Evolutionary conservation across 1,140 invertebrate species (phyloP), one percentile per base, ranked within the genome.

Genomic region (Monochamus saltuarius): DNA sequence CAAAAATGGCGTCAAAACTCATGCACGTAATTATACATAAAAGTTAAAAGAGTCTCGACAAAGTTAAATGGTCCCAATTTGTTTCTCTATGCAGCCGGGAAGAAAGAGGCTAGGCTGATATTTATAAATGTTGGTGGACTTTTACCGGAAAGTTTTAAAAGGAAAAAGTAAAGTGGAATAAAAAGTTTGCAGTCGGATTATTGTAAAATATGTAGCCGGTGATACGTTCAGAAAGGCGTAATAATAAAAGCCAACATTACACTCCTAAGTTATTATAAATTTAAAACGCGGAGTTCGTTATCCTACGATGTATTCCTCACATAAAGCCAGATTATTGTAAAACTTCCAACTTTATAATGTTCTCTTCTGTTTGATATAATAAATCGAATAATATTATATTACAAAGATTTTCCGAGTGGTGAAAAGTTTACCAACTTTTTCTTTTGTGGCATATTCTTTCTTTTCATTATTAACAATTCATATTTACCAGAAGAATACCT

Each of bases 221-320:
- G 66, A 67, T 65, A 65, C 53, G 66, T 60, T 61, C 66, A 53
- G 66, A 68, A 60, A 63, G 61, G 61, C 61, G 66, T 62, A 68
- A 68, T 68, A 66, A 61, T 65, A 63, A 65, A 65, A 61, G 61
- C 53, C 47, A 40, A 56, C 59, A 60, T 66, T 62, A 62, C 53
- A 17, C 56, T 56, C 40, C 50, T 37, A 43, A 63, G 53, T 65
- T 68, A 63, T 68, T 68, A 65, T 68, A 61, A 66, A 65, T 68
- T 68, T 68, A 59, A 67, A 65, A 59, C 47, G 46, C 38, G 37
- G 57, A 56, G 38, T 64, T 62, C 59, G 56, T 59, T 67, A 60
- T 61, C 14, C 38, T 11, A 45, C 40, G 13, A 16, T 45, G 40
- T 35, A 16, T 47, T 45, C 40, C 22, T 34, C 13, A 13, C 51